Percentiles rank a stretch among this genome's conserved stretches.
These are phyloP conservation scores for Tholera decimalis DNA, from an alignment of 2,888 invertebrate genomes.

Conservation along the genomic window DNA sequence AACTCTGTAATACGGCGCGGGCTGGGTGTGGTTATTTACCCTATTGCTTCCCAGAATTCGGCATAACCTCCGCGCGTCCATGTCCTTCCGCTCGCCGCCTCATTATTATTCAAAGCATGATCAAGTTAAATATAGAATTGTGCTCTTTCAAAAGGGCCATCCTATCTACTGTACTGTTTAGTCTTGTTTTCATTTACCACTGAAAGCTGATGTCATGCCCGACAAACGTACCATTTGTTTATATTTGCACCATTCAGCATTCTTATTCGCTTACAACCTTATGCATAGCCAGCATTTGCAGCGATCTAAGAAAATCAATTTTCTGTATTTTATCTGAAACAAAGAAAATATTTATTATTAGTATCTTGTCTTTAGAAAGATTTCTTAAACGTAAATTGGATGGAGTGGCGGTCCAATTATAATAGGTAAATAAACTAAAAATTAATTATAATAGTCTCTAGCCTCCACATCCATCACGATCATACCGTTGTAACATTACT, in stretches of 20 bases:
- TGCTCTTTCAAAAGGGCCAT: constrained; percentile 60
- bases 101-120: constrained; percentile 67
- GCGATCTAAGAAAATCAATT: constrained; percentile 11
- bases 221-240: constrained; percentile 13
- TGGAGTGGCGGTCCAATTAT: not conserved
- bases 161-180: constrained; percentile 30
- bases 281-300: constrained; percentile 22
- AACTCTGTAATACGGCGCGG: constrained; percentile 12
- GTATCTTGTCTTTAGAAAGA: not conserved
- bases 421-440: not conserved
- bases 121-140: constrained; percentile 59
- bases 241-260: constrained; percentile 17
- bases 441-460: not conserved
- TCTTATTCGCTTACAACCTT: constrained; percentile 28
- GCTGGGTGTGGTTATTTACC: constrained; percentile 48
- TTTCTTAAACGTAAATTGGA: not conserved
- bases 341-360: constrained; percentile 44
- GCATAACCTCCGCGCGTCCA: constrained; percentile 62
- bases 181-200: constrained; percentile 10
- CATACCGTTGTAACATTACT: constrained; percentile 18
- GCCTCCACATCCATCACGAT: not conserved
- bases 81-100: constrained; percentile 68
- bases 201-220: constrained; percentile 19
- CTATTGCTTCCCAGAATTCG: constrained; percentile 68
- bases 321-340: constrained; percentile 52